These are phyloP conservation scores for Phalacrocorax pelagicus DNA, from an alignment of 2,113 vertebrate species.

Conservation along the genomic window DNA sequence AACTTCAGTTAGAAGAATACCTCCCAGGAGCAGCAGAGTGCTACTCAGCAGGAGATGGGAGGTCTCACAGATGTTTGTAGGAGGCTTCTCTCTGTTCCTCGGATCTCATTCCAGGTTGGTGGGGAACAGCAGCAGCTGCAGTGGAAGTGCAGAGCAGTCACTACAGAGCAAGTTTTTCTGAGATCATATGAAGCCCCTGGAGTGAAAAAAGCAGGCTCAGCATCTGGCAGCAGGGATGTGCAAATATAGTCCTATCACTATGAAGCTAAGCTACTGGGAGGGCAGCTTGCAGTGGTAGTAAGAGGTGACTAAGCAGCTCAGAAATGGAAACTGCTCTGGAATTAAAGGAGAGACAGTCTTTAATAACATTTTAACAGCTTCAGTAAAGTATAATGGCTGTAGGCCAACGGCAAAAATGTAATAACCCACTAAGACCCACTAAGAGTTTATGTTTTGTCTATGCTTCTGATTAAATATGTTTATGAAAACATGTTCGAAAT, in stretches of 20 bases:
- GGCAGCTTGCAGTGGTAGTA: not conserved
- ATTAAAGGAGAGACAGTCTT: not conserved
- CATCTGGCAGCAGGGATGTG: not conserved
- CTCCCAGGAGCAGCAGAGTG: not conserved
- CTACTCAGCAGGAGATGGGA: not conserved
- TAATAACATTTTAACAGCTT: not conserved
- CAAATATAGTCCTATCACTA: not conserved
- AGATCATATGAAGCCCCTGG: fast-evolving
- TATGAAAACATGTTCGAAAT: not conserved
- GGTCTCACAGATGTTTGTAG: not conserved
- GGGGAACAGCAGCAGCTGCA: not conserved
- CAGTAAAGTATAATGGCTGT: not conserved
- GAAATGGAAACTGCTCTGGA: not conserved
- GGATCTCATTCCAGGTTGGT: not conserved
- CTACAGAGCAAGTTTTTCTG: not conserved
- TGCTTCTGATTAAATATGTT: not conserved
- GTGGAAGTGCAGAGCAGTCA: not conserved
- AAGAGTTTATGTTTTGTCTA: not conserved
- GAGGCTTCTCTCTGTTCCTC: not conserved
- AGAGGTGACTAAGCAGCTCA: not conserved
- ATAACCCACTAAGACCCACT: not conserved
- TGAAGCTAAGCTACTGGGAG: not conserved
- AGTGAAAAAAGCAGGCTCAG: not conserved
- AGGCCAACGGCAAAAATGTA: not conserved
- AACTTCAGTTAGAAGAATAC: not conserved